phyloP scores from a whole-genome alignment of 2,113 vertebrate species.

The Terrapene triunguis region DNA sequence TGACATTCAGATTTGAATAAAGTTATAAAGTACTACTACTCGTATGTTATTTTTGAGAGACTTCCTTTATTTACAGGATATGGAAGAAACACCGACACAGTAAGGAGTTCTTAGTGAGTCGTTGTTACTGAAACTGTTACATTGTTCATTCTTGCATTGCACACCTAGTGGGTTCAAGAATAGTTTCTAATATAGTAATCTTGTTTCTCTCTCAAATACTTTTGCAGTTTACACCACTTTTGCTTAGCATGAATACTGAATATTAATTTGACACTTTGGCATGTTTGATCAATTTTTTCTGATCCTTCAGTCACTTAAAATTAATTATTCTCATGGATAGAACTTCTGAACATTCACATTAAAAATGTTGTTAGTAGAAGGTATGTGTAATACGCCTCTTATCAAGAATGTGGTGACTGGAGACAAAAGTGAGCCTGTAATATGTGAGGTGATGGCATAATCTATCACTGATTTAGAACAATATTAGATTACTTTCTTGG shows the following conservation, averaged over 20 bases:
- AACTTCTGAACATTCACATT: neutral
- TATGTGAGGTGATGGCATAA: neutral
- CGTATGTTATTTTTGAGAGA: neutral
- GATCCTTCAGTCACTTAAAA: neutral
- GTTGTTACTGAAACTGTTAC: neutral
- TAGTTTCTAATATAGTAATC: neutral
- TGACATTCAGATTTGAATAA: neutral
- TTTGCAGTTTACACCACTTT: neutral
- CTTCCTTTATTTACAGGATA: neutral
- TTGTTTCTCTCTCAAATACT: neutral
- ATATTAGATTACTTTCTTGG: too few relatives aligned
- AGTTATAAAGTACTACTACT: neutral
- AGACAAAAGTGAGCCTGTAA: neutral
- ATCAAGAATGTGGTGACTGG: neutral
- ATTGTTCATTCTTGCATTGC: neutral
- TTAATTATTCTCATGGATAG: neutral
- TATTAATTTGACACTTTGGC: neutral
- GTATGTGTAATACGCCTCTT: neutral
- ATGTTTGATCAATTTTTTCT: neutral
- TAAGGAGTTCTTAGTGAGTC: neutral
- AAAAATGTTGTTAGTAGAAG: neutral
- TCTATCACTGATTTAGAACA: rapidly evolving
- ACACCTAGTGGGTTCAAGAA: neutral
- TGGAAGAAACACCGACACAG: neutral
- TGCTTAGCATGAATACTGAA: neutral